Evolutionary conservation across 2,113 vertebrate species (phyloP).

Genomic region (Seriola rivoliana): DNA sequence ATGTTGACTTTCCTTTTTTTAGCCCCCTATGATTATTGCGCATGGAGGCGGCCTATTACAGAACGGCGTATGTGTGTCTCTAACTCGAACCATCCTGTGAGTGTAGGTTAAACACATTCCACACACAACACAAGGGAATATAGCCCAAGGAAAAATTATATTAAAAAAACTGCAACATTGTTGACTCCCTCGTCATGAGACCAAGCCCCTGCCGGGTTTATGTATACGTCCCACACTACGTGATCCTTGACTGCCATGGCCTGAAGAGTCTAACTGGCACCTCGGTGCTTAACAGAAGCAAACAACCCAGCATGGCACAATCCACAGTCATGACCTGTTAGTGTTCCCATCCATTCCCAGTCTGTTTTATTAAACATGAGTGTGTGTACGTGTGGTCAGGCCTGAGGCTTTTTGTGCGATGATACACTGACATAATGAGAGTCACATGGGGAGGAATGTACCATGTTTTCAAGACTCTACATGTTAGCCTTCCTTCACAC

Average conservation of each 20-base stretch:
- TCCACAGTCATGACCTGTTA: slow-evolving; percentile 43
- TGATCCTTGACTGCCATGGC: slow-evolving; percentile 6
- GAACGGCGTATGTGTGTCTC: slow-evolving; percentile 43
- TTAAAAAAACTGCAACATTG: slow-evolving; percentile 17
- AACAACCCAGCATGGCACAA: slow-evolving; percentile 57
- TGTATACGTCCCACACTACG: slow-evolving; percentile 28
- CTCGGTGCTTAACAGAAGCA: slow-evolving; percentile 33
- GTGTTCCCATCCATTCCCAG: slow-evolving; percentile 43
- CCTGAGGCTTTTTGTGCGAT: slow-evolving; percentile 45
- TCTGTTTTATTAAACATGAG: slow-evolving; percentile 37
- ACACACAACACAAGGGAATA: background rate
- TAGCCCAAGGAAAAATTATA: slow-evolving; percentile 6
- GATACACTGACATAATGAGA: slow-evolving; percentile 19
- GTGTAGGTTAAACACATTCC: slow-evolving; percentile 40
- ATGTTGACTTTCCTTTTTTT: slow-evolving; percentile 82
- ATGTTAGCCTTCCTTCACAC: background rate
- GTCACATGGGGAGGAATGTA: slow-evolving; percentile 26
- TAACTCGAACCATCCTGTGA: slow-evolving; percentile 12
- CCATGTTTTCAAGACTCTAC: slow-evolving; percentile 21
- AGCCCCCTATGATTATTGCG: slow-evolving; percentile 75
- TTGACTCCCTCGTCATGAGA: slow-evolving; percentile 25
- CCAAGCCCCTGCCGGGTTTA: slow-evolving; percentile 3
- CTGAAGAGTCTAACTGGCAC: slow-evolving; percentile 36
- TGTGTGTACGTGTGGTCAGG: slow-evolving; percentile 48
- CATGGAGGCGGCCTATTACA: slow-evolving; percentile 56